Conservation (phyloP, 2,797 vertebrate species). For the Sebastes hubbsi region DNA sequence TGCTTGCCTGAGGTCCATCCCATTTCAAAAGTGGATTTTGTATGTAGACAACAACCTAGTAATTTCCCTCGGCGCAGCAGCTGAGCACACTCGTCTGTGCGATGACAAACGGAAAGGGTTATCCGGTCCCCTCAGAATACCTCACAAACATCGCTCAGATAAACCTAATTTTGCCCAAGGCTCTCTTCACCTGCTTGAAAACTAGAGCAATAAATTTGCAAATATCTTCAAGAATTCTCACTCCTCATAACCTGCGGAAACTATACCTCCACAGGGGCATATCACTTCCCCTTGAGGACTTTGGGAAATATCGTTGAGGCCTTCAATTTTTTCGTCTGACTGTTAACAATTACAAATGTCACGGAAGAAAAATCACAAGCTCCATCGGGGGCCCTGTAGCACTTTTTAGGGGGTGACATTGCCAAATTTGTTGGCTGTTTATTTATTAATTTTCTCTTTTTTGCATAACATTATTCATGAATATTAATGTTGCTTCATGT, state of each 20-base stretch:
- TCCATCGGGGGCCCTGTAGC: conserved; percentile 62
- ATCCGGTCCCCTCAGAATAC: conserved; percentile 70
- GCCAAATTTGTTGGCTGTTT: conserved; percentile 66
- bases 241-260: conserved; percentile 60
- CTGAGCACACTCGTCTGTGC: conserved; percentile 76
- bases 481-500: conserved; percentile 70
- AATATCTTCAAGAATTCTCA: conserved; percentile 70
- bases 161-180: conserved; percentile 86
- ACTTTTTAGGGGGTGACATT: conserved; percentile 65
- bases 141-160: conserved; percentile 80
- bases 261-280: conserved; percentile 78
- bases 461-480: conserved; percentile 66
- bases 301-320: conserved; percentile 81
- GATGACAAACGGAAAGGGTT: conserved; percentile 78
- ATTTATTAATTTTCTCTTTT: conserved; percentile 57
- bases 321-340: conserved; percentile 74
- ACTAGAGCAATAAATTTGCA: conserved; percentile 79
- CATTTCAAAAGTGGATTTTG: conserved; percentile 73
- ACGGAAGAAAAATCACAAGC: conserved; percentile 82
- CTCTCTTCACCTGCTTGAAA: conserved; percentile 83
- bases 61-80: conserved; percentile 79
- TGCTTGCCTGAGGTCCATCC: conserved; percentile 67
- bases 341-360: conserved; percentile 87
- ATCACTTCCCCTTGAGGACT: conserved; percentile 78
- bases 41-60: conserved; percentile 76